phyloP scores from a whole-genome alignment of 2,888 invertebrate species.

The Scaptomyza flava region DNA sequence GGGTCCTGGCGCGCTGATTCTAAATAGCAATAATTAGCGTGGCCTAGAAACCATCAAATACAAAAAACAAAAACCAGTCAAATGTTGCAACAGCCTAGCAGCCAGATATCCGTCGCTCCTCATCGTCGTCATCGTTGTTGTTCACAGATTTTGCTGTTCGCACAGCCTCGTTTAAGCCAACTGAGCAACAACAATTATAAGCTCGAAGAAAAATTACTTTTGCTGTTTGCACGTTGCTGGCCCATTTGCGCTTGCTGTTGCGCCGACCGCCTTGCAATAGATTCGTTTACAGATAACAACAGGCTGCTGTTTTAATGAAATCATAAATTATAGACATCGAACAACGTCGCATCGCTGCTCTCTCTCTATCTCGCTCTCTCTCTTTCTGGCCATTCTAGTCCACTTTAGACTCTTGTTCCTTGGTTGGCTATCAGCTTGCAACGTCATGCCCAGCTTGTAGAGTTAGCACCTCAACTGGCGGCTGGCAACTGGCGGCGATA shows the following conservation, averaged over 20 bases:
- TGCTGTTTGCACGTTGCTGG: slow-evolving; percentile 80
- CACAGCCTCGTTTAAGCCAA: slow-evolving; percentile 43
- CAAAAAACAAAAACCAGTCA: slow-evolving; percentile 46
- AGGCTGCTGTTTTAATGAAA: slow-evolving; percentile 83
- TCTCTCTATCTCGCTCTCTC: not conserved
- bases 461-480: slow-evolving; percentile 72
- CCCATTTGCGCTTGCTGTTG: slow-evolving; percentile 57
- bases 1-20: slow-evolving; percentile 67
- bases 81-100: slow-evolving; percentile 52
- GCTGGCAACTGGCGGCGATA: slow-evolving; percentile 54
- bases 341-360: slow-evolving; percentile 24
- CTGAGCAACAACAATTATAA: slow-evolving; percentile 68
- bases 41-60: slow-evolving; percentile 78
- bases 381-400: not conserved
- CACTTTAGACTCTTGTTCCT: slow-evolving; percentile 1
- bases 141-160: slow-evolving; percentile 39
- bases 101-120: slow-evolving; percentile 45
- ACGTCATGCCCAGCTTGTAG: slow-evolving; percentile 77
- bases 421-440: slow-evolving; percentile 55
- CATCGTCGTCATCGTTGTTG: slow-evolving; percentile 17
- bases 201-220: slow-evolving; percentile 73
- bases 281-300: slow-evolving; percentile 82
- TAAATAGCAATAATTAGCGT: slow-evolving; percentile 81
- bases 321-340: slow-evolving; percentile 82
- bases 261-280: slow-evolving; percentile 63